Evolutionary conservation across 2,797 vertebrate species (phyloP), one percentile per base, ranked within the genome.

Genomic region (Acropternis orthonyx): DNA sequence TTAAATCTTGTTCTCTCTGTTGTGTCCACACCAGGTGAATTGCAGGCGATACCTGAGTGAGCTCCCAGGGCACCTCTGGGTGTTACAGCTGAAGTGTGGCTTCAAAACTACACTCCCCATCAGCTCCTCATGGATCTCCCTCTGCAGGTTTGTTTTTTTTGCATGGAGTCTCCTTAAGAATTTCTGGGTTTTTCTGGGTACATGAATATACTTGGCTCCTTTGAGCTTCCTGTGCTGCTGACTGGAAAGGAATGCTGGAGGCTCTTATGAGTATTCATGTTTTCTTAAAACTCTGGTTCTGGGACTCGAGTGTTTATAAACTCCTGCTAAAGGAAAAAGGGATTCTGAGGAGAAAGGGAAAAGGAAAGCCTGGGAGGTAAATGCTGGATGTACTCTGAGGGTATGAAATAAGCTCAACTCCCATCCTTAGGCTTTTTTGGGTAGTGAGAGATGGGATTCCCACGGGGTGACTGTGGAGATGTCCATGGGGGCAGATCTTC

Each of bases 381-480:
- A 73, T 52, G 52, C 0, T 80, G 75, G 24, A 26, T 69, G 34
- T 37, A 18, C 48, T 55, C 39, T 69, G 72, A 82, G 48, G 32
- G 58, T 48, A 15, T 59, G 82, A 52, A 76, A 48, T 71, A 34
- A 61, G 28, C 58, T 5, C 24, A 34, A 5, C 12, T 0, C 41
- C 44, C 14, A 17, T 17, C 41, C 16, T 17, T 17, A 44, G 39
- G 27, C 30, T 41, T 80, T 80, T 85, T 34, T 61, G 63, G 44
- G 12, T 30, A 23, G 17, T 12, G 51, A 79, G 36, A 18, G 49
- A 78, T 27, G 41, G 72, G 44, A 41, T 43, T 66, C 83, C 44
- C 22, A 34, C 0, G 0, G 9, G 19, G 23, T 54, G 26, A 55
- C 36, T 49, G 13, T 37, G 34, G 56, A 41, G 14, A 48, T 27